A percentile compares a stretch with the other conserved stretches of the same genome.
Conservation (phyloP, 2,113 vertebrate genomes). For the Carollia perspicillata region DNA sequence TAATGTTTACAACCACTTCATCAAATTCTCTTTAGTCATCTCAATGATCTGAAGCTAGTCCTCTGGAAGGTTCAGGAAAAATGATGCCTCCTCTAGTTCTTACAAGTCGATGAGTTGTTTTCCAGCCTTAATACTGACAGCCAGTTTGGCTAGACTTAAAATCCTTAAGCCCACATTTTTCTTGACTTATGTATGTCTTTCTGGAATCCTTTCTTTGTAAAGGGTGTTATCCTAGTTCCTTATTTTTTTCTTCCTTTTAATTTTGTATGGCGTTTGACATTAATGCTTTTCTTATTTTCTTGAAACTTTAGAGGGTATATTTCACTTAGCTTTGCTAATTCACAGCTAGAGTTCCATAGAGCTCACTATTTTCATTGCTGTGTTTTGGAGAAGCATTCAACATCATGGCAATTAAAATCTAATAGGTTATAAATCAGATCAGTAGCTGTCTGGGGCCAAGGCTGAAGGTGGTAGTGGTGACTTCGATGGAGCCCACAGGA, state of each 20-base stretch:
- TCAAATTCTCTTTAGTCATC: neutral
- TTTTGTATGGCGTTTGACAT: neutral
- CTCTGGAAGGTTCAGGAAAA: neutral
- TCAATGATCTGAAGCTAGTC: neutral
- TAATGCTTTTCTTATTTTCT: neutral
- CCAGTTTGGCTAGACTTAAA: neutral
- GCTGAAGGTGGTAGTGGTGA: neutral
- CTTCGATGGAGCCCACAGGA: neutral
- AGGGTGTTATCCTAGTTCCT: neutral
- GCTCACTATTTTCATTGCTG: neutral
- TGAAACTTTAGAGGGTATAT: neutral
- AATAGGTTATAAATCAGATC: neutral
- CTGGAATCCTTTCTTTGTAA: neutral
- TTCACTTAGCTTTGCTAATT: neutral
- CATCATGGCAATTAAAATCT: neutral
- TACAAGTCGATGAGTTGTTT: neutral
- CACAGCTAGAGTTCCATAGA: neutral
- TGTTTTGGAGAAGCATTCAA: neutral
- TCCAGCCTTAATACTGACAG: neutral
- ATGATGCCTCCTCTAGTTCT: neutral
- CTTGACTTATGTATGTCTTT: neutral
- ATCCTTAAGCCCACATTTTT: neutral
- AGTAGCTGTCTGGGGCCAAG: neutral
- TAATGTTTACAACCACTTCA: neutral
- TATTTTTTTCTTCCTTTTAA: neutral